phyloP scores from a whole-genome alignment of 1,140 invertebrate species.

The Caerostris extrusa region DNA sequence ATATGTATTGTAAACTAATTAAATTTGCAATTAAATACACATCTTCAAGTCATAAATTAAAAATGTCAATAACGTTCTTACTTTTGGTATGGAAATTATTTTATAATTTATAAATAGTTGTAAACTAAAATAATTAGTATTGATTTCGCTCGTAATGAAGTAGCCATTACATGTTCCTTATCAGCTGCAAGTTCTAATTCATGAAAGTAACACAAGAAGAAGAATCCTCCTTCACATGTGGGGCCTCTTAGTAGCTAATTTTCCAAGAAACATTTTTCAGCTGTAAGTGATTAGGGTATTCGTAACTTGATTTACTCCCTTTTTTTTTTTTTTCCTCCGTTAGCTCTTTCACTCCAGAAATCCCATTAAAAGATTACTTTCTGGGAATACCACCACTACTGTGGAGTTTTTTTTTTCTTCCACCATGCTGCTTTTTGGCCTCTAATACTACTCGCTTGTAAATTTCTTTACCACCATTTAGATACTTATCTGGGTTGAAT shows the following conservation, averaged over 20 bases:
- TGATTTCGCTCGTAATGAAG: no score
- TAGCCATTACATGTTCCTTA: neutral
- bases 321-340: slow-evolving; percentile 22
- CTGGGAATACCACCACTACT: neutral
- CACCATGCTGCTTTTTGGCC: neutral
- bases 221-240: neutral
- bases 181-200: neutral
- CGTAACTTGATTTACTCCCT: slow-evolving; percentile 53
- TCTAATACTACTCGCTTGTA: neutral
- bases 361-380: slow-evolving; percentile 60
- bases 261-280: neutral
- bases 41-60: no score
- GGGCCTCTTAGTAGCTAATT: neutral
- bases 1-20: no score
- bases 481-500: neutral
- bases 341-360: neutral
- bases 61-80: no score
- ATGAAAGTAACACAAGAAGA: neutral
- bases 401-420: neutral
- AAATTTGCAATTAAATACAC: no score
- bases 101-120: no score
- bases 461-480: neutral
- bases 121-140: no score
- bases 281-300: slow-evolving; percentile 37
- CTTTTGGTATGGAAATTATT: no score